Evolutionary conservation across 2,113 vertebrate species (phyloP), one percentile per base, ranked within the genome.

Genomic region (Cepphus grylle): DNA sequence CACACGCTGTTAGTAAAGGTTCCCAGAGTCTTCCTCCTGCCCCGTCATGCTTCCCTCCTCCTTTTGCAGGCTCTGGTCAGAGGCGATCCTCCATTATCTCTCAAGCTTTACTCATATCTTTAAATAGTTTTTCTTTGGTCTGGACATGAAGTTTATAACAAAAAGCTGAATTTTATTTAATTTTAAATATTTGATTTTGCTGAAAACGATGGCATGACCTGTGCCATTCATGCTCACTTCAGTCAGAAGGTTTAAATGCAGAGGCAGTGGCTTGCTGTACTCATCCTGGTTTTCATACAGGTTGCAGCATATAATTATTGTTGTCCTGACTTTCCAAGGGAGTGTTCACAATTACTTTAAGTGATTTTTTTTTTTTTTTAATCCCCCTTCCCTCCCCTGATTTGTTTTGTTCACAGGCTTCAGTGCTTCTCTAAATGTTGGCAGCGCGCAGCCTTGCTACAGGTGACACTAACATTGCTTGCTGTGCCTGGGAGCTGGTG

Each of bases 321-420:
- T 29, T 59, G 7, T 50, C 76, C 52, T 62, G 29, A 12, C 21
- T 86, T 91, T 86, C 19, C 14, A 16, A 47, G 52, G 27, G 45
- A 42, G 13, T 69, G 16, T 78, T 88, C 53, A 27, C 3, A 2
- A 50, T 71, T 38, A 67, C 50, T 81, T 52, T 20, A 45, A 69
- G 22, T 32, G 43, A 62, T 40, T 83, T 13, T 23, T 3, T 74
- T 40, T 26, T 49, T 22, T 34, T 19, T 15, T 12, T 6, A 29
- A 22, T 5, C 2, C 12, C 11, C 9, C 8, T 3, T 15, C 5
- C 3, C 17, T 12, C 8, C 5, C 1, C 10, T 5, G 11, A 0
- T 38, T 82, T 67, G 18, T 90, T 87, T 84, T 67, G 19, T 80
- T 77, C 26, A 5, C 12, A 25, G 26, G 13, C 12, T 77, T 72